phyloP scores from a whole-genome alignment of 1,140 invertebrate genomes.

The Zophobas morio region DNA sequence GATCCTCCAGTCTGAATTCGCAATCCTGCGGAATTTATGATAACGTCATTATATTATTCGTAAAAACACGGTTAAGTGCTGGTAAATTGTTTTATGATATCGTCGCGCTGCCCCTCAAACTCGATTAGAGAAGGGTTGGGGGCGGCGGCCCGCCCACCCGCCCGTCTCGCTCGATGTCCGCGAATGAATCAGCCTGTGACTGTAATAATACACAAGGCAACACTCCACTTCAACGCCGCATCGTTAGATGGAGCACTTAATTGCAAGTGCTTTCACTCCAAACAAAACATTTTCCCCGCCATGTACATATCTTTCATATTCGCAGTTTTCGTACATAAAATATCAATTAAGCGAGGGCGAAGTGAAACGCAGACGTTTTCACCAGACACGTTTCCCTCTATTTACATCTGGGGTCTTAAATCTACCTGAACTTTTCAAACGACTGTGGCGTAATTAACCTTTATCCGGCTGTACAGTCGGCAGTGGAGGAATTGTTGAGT shows the following conservation, averaged over 20 bases:
- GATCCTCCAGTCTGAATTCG: background rate
- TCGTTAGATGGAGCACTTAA: slow-evolving; percentile 27
- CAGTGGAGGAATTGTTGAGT: background rate
- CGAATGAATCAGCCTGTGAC: background rate
- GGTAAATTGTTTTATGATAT: slow-evolving; percentile 33
- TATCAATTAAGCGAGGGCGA: background rate
- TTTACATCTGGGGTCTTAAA: slow-evolving; percentile 49
- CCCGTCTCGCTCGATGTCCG: background rate
- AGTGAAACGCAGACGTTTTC: slow-evolving; percentile 1
- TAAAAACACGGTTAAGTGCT: background rate
- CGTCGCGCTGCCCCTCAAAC: slow-evolving; percentile 8
- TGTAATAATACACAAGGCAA: slow-evolving; percentile 19
- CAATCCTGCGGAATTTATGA: background rate
- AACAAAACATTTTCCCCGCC: slow-evolving; percentile 32
- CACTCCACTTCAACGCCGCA: background rate
- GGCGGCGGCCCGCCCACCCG: background rate
- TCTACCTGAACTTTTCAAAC: slow-evolving; percentile 55
- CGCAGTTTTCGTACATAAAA: slow-evolving; percentile 10
- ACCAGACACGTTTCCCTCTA: slow-evolving; percentile 27
- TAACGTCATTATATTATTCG: background rate
- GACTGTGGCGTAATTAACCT: slow-evolving; percentile 57
- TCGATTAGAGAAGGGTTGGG: slow-evolving; percentile 10
- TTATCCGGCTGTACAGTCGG: slow-evolving; percentile 50
- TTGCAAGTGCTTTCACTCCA: slow-evolving; percentile 16
- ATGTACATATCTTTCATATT: slow-evolving; percentile 38